phyloP scores from a whole-genome alignment of 1,140 invertebrate species.

The Bombyx mori region DNA sequence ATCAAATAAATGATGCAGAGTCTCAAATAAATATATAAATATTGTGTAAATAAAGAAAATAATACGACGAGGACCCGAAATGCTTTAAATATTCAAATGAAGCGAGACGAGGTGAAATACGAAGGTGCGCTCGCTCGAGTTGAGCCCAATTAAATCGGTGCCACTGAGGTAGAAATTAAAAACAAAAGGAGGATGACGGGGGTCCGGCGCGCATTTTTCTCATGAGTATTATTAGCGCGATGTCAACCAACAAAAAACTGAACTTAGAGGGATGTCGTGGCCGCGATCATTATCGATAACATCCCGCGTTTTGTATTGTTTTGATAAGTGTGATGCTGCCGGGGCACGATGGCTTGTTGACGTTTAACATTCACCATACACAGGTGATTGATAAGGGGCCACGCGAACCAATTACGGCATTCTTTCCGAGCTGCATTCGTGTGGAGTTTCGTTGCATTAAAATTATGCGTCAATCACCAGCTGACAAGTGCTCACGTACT shows the following conservation, averaged over 20 bases:
- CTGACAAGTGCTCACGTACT: conserved; percentile 20
- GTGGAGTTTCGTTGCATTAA: conserved; percentile 11
- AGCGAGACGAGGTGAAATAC: conserved; percentile 68
- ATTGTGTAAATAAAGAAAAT: conserved; percentile 68
- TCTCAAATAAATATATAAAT: conserved; percentile 65
- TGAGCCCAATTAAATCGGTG: conserved; percentile 69
- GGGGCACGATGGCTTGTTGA: conserved; percentile 47
- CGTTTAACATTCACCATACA: conserved; percentile 49
- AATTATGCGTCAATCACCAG: conserved; percentile 38
- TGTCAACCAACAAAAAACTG: conserved; percentile 66
- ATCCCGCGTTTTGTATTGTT: conserved; percentile 67
- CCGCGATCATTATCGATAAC: conserved; percentile 63
- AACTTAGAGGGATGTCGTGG: conserved; percentile 54
- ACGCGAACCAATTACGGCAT: conserved; percentile 17
- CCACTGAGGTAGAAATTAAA: conserved; percentile 71
- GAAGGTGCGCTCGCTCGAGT: conserved; percentile 64
- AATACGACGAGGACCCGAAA: conserved; percentile 58
- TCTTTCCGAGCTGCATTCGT: conserved; percentile 11
- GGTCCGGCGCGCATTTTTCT: conserved; percentile 66
- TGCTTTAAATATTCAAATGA: conserved; percentile 72
- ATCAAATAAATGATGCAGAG: conserved; percentile 61
- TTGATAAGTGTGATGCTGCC: conserved; percentile 60
- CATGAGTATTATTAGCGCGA: conserved; percentile 70
- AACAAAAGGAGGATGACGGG: conserved; percentile 67
- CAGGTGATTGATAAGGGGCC: conserved; percentile 44